Conservation (phyloP, 2,888 invertebrate species). For the Drosophila atripex region DNA sequence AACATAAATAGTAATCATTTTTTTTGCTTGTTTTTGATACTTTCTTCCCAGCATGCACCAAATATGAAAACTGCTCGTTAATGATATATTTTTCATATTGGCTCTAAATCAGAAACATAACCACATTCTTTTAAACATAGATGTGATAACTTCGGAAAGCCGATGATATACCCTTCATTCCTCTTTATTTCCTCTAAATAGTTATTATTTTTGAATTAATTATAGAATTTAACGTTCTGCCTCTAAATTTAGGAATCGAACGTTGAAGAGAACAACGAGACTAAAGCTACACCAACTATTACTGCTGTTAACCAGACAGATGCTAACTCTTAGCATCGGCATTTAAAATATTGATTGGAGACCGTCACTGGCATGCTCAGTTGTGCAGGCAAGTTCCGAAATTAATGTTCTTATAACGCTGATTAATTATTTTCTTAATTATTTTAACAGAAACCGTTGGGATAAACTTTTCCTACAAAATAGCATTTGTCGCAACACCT, state of each 20-base stretch:
- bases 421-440: background rate
- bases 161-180: slow-evolving; percentile 2
- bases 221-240: background rate
- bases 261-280: slow-evolving; percentile 10
- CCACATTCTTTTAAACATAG: background rate
- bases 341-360: background rate
- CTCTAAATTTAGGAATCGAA: slow-evolving; percentile 31
- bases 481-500: slow-evolving; percentile 6
- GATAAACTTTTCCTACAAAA: background rate
- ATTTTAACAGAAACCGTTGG: background rate
- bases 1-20: background rate
- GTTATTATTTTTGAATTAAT: background rate
- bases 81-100: background rate
- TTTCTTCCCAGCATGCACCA: slow-evolving; percentile 1
- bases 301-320: background rate
- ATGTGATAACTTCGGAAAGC: background rate
- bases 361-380: background rate
- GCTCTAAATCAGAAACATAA: background rate
- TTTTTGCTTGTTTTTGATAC: background rate
- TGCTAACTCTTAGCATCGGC: background rate
- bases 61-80: background rate
- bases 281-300: background rate
- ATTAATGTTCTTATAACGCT: background rate
- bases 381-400: background rate
- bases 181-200: background rate